phyloP scores from a whole-genome alignment of 2,113 vertebrate species.

The Turnix velox region DNA sequence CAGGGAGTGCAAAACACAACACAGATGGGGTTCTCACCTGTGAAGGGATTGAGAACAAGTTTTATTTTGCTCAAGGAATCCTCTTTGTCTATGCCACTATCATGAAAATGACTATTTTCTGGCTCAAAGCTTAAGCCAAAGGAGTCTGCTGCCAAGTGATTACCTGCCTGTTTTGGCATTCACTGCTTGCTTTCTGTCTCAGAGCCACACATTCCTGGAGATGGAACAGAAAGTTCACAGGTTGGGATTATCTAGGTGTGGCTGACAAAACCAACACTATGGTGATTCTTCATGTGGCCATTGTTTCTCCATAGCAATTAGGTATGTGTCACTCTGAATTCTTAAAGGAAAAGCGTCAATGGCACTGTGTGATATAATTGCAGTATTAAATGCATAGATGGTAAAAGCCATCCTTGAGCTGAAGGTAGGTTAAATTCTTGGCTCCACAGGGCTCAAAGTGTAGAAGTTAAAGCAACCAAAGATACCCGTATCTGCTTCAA shows the following conservation, averaged over 20 bases:
- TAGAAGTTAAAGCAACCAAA: background rate
- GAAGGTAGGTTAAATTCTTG: background rate
- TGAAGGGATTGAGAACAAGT: slow-evolving; percentile 2
- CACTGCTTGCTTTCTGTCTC: background rate
- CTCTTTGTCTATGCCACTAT: background rate
- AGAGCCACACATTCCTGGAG: background rate
- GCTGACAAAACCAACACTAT: background rate
- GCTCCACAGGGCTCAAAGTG: background rate
- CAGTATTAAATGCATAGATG: background rate
- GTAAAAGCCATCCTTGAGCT: background rate
- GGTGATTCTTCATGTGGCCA: background rate
- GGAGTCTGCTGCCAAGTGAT: slow-evolving; percentile 33
- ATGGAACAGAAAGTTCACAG: background rate
- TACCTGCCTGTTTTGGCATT: slow-evolving; percentile 39
- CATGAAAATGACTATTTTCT: slow-evolving; percentile 17
- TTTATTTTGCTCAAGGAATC: slow-evolving; percentile 37
- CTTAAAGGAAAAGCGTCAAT: background rate
- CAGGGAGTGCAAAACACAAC: background rate
- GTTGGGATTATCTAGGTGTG: background rate
- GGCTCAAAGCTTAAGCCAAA: background rate
- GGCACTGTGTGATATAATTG: rapidly evolving
- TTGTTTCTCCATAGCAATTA: background rate
- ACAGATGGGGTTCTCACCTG: slow-evolving; percentile 27
- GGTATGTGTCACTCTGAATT: background rate
- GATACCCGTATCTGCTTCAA: background rate